Base-by-base conservation (phyloP, 2,888 invertebrate species). In the Vannuccia rotundouncinata region DNA sequence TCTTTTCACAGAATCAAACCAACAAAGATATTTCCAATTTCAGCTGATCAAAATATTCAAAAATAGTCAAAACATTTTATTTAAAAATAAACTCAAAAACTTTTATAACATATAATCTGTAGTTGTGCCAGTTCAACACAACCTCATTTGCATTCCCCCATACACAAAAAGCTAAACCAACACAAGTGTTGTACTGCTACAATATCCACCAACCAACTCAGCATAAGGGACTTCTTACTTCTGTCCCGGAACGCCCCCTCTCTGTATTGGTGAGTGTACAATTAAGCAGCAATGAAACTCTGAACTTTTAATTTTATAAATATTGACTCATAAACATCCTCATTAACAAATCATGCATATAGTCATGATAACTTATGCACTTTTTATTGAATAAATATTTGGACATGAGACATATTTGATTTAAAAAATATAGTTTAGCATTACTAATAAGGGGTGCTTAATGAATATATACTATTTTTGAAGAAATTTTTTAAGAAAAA, bases 281-380 rank as follows among this genome's bases (percentile, higher is more conserved):
- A 27, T 66, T 66, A 17, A 66, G 25, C 25, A 27, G 66, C 66
- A 66, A 66, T 66, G 22, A 66, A 66, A 66, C 66, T 66, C 22
- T 66, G 66, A 66, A 66, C 66, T 66, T 66, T 66, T 66, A 66
- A 66, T 66, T 66, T 66, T 66, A 66, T 66, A 66, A 66, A 66
- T 66, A 66, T 66, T 66, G 66, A 66, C 66, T 66, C 66, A 66
- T 66, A 66, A 66, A 66, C 66, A 66, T 66, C 66, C 66, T 66
- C 66, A 66, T 66, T 66, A 66, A 66, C 66, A 17, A 22, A 66
- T 27, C 66, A 66, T 27, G 66, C 13, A 27, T 66, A 66, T 66
- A 66, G 22, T 66, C 66, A 27, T 66, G 66, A 66, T 66, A 66
- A 66, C 66, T 66, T 66, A 22, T 66, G 66, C 25, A 66, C 66